These are phyloP conservation scores for Canis aureus DNA, from an alignment of 2,113 vertebrate species.

Conservation along the genomic window DNA sequence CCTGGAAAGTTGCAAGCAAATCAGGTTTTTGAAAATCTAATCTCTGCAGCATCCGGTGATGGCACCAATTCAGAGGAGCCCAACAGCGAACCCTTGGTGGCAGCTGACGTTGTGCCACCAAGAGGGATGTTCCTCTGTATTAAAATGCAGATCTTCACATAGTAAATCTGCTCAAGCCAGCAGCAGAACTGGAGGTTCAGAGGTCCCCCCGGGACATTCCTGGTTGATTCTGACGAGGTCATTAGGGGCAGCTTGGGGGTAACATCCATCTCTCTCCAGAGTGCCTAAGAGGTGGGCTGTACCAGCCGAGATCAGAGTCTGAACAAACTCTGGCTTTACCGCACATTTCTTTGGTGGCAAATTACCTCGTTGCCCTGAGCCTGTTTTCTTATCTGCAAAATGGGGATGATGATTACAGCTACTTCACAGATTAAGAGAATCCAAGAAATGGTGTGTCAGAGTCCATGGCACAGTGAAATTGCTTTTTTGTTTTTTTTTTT, in stretches of 20 bases:
- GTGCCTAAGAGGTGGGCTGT: not conserved
- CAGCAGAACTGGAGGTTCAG: not conserved
- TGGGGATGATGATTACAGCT: not conserved
- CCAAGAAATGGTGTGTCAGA: not conserved
- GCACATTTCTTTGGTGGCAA: not conserved
- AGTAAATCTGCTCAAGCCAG: not conserved
- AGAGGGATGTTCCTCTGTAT: not conserved
- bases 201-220: not conserved
- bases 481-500: not conserved
- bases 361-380: not conserved
- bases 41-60: not conserved
- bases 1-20: constrained; percentile 24
- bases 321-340: not conserved
- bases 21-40: constrained; percentile 14
- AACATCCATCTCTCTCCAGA: rapidly evolving
- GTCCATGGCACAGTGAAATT: not conserved
- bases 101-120: not conserved
- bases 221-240: not conserved
- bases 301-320: not conserved
- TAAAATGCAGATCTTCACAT: too few relatives aligned
- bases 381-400: not conserved
- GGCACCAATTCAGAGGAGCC: not conserved
- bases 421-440: not conserved
- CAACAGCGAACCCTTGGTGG: rapidly evolving
- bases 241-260: not conserved